Evolutionary conservation across 2,113 vertebrate species (phyloP), one percentile per base, ranked within the genome.

Genomic region (Glareola pratincola): DNA sequence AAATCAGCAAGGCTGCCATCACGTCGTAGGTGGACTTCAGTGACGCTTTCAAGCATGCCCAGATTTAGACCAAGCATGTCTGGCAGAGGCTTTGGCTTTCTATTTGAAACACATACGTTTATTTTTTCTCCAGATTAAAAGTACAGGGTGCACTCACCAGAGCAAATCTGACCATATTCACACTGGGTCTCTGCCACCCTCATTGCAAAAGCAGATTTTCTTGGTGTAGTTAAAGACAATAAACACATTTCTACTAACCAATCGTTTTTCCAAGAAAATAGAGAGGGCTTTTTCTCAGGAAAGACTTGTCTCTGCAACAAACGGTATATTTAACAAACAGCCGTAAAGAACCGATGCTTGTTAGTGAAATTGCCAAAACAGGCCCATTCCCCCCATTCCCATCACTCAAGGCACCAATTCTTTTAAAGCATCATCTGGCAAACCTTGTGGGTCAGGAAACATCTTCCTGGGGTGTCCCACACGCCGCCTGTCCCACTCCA

Each of bases 1-100:
- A 93, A 90, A 90, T 90, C 90, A 62, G 39, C 2, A 3, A 56
- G 45, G 67, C 91, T 96, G 92, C 78, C 88, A 90, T 90, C 85
- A 76, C 59, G 4, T 76, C 0, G 0, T 53, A 68, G 71, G 36
- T 64, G 68, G 88, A 85, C 57, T 72, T 92, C 84, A 92, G 54
- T 43, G 66, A 81, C 91, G 59, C 92, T 95, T 95, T 22, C 29
- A 83, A 71, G 41, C 56, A 47, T 26, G 57, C 47, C 32, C 67
- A 80, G 16, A 87, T 66, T 82, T 69, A 74, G 51, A 74, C 39
- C 37, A 60, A 62, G 53, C n/a, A 12, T 9, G 20, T 41, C 60
- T 85, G 20, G 73, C 57, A 56, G 34, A 48, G n/a, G 27, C 57
- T 57, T 72, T 56, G 30, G 41, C 37, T 94, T 96, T 96, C 71